Conservation (phyloP, 2,888 invertebrate genomes). For the Vanessa cardui region DNA sequence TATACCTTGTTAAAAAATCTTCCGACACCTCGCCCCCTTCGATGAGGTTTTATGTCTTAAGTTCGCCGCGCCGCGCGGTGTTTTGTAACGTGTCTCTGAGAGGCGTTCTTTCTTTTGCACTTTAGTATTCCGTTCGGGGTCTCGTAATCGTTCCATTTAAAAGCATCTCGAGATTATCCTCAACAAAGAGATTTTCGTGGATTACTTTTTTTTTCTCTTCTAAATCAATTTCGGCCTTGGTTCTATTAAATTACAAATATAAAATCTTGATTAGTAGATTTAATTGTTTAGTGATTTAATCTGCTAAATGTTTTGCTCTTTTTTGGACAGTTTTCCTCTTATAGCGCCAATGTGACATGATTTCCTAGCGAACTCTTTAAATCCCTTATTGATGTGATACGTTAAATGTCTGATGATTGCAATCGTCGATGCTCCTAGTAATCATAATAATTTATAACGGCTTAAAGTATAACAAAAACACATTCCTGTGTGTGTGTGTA, state of each 20-base stretch:
- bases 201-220: neutral
- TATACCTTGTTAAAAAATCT: neutral
- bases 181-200: neutral
- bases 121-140: conserved; percentile 29
- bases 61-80: conserved; percentile 19
- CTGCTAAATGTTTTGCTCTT: too few species aligned
- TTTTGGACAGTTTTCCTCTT: too few species aligned
- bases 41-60: conserved; percentile 20
- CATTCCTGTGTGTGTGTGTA: too few species aligned
- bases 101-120: conserved; percentile 20
- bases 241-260: neutral
- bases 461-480: too few species aligned
- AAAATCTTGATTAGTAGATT: neutral
- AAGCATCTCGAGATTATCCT: conserved; percentile 21
- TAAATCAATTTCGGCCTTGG: neutral
- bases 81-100: conserved; percentile 29
- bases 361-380: too few species aligned
- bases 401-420: too few species aligned
- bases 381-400: too few species aligned
- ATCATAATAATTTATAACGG: too few species aligned
- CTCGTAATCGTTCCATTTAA: conserved; percentile 33
- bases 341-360: too few species aligned
- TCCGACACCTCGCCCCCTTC: conserved; percentile 5
- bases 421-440: too few species aligned
- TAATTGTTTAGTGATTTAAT: too few species aligned